phyloP scores from a whole-genome alignment of 2,888 invertebrate genomes.

The Limnephilus lunatus region DNA sequence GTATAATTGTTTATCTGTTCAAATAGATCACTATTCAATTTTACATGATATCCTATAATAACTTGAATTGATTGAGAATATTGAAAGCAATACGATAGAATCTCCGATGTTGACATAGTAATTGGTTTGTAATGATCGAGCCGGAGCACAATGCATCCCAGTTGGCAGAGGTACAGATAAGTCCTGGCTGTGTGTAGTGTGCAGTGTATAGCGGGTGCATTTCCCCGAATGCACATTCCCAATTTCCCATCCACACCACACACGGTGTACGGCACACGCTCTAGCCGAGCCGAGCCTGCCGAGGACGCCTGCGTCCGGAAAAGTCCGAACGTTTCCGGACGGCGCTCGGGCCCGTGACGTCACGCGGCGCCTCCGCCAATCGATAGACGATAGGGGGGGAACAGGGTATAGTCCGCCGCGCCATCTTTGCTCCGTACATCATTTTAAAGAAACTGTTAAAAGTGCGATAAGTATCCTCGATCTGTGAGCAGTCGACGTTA shows the following conservation, averaged over 20 bases:
- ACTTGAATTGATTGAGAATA: not conserved
- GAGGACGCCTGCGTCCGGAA: conserved; percentile 67
- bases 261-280: not conserved
- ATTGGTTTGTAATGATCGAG: too few species aligned
- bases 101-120: too few species aligned
- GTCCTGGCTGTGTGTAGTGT: not conserved
- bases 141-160: not conserved
- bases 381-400: conserved; percentile 62
- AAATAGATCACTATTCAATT: too few species aligned
- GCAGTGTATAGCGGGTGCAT: conserved; percentile 6
- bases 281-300: conserved; percentile 65
- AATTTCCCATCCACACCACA: conserved; percentile 28
- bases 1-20: too few species aligned
- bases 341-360: conserved; percentile 59
- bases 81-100: not conserved
- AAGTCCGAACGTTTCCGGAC: conserved; percentile 59
- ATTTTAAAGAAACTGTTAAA: conserved; percentile 55
- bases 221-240: conserved; percentile 34
- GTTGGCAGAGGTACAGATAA: not conserved
- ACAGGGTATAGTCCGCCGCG: conserved; percentile 65
- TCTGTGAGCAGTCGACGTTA: conserved; percentile 67
- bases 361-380: conserved; percentile 65
- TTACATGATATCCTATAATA: too few species aligned
- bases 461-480: conserved; percentile 57
- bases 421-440: conserved; percentile 66